Conservation (phyloP, 2,797 vertebrate genomes). For the Loriculus beryllinus region DNA sequence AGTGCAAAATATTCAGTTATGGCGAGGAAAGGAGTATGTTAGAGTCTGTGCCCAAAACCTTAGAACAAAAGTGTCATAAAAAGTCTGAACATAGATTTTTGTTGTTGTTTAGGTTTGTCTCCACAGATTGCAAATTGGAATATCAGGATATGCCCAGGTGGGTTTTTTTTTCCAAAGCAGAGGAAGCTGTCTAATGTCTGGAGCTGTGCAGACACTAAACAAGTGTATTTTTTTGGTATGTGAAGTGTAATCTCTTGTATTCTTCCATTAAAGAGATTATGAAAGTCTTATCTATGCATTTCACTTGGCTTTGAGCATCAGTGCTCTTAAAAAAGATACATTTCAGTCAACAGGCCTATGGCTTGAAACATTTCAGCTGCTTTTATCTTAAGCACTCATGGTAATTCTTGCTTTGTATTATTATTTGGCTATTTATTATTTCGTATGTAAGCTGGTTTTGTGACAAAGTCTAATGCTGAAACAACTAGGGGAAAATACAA, state of each 20-base stretch:
- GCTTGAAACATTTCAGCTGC: background rate
- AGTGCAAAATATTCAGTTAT: background rate
- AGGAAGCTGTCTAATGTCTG: background rate
- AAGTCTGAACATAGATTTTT: background rate
- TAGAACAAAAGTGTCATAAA: background rate
- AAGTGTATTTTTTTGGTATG: background rate
- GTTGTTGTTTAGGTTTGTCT: background rate
- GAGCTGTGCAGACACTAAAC: background rate
- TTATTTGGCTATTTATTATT: background rate
- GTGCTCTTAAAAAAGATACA: background rate
- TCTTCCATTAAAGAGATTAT: background rate
- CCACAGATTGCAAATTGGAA: background rate
- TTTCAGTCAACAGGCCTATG: background rate
- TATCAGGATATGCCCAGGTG: accelerated
- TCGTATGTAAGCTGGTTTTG: background rate
- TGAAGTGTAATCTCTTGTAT: background rate
- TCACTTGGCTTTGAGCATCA: background rate
- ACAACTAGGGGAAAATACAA: background rate
- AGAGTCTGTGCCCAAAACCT: background rate
- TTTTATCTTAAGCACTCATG: background rate
- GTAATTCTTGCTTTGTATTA: background rate
- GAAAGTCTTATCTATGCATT: background rate
- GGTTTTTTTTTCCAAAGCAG: background rate
- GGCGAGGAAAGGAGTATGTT: background rate
- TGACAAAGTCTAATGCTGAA: background rate